These are phyloP conservation scores for Mastacembelus armatus DNA, from an alignment of 2,797 vertebrate genomes.

Conservation along the genomic window DNA sequence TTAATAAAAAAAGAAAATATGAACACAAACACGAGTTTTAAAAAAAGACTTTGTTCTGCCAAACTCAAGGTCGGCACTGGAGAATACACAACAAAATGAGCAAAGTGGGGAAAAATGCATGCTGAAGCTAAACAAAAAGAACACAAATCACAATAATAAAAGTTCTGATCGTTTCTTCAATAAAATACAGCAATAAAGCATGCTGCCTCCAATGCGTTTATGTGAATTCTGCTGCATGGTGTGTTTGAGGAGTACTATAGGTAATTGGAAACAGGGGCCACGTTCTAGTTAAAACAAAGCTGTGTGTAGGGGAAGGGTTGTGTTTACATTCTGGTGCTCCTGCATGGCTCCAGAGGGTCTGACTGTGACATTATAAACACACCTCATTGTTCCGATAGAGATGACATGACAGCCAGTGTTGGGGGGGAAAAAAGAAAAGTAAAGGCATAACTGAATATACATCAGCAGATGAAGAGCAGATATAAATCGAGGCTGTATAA, in stretches of 20 bases:
- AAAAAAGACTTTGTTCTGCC: conserved; percentile 57
- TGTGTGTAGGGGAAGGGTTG: conserved; percentile 60
- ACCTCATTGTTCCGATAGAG: conserved; percentile 63
- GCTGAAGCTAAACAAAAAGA: conserved; percentile 42
- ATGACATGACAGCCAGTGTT: conserved; percentile 52
- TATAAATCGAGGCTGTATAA: conserved; percentile 12
- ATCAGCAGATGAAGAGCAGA: conserved; percentile 30
- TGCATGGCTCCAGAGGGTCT: conserved; percentile 77
- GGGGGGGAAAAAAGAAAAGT: neutral
- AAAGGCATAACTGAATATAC: conserved; percentile 17
- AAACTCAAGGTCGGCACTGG: conserved; percentile 59
- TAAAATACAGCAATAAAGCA: conserved; percentile 54
- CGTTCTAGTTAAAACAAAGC: conserved; percentile 75
- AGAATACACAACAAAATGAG: conserved; percentile 44
- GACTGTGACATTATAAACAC: conserved; percentile 73
- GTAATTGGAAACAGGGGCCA: conserved; percentile 79
- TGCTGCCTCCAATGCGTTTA: conserved; percentile 47
- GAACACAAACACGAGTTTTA: conserved; percentile 61
- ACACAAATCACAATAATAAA: conserved; percentile 46
- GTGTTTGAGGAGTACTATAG: conserved; percentile 53
- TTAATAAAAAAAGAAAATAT: conserved; percentile 62
- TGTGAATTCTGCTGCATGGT: conserved; percentile 54
- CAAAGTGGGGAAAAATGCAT: conserved; percentile 20
- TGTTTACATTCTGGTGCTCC: conserved; percentile 78
- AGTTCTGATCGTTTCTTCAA: conserved; percentile 57